These are phyloP conservation scores for Catostomus latipinnis DNA, from an alignment of 2,797 vertebrate genomes.

Conservation along the genomic window DNA sequence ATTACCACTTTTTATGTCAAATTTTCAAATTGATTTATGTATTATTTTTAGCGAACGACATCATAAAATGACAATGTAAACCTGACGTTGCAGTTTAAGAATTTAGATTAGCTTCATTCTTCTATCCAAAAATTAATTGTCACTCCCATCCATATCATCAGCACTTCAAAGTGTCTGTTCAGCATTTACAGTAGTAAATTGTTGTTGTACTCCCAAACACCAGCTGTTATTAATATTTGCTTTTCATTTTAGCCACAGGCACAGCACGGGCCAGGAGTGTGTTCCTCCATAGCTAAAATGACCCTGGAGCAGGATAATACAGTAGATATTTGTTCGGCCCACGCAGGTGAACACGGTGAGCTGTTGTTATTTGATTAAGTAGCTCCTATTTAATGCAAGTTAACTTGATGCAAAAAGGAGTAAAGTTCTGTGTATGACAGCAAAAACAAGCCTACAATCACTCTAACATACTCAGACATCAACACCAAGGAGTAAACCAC, in stretches of 20 bases:
- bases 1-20: too few relatives aligned
- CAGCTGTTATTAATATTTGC: constrained; percentile 84
- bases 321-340: constrained; percentile 42
- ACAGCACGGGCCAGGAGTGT: constrained; percentile 65
- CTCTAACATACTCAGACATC: constrained; percentile 5
- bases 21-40: too few relatives aligned
- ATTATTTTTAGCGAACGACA: too few relatives aligned
- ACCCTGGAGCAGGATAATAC: constrained; percentile 76
- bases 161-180: constrained; percentile 19
- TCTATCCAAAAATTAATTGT: background rate
- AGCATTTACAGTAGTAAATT: constrained; percentile 35
- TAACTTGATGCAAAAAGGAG: constrained; percentile 31
- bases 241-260: constrained; percentile 81
- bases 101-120: background rate
- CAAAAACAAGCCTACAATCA: background rate
- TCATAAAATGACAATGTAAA: constrained; percentile 3
- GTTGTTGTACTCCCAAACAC: constrained; percentile 61
- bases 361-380: constrained; percentile 41
- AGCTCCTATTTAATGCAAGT: background rate
- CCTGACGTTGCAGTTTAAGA: constrained; percentile 6
- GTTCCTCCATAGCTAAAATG: constrained; percentile 61
- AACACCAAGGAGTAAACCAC: constrained; percentile 6
- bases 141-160: constrained; percentile 18
- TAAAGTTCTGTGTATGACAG: background rate
- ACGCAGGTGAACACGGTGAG: constrained; percentile 35